A percentile compares a stretch with the other conserved stretches of the same genome.
Evolutionary conservation across 2,888 invertebrate species (phyloP).

Genomic region (Masnerella sp.): DNA sequence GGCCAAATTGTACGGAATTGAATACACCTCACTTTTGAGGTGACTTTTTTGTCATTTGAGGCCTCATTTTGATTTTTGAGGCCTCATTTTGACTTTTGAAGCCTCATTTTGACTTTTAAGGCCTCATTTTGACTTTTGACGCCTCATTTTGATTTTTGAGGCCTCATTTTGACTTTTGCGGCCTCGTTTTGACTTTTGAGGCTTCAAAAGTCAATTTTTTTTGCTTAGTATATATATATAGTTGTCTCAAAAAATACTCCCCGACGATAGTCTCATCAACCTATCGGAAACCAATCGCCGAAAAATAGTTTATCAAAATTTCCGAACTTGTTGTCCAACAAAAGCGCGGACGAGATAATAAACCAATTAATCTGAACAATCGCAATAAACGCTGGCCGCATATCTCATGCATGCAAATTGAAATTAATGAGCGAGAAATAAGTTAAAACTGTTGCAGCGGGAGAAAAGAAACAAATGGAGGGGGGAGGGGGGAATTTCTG

Average conservation of each 20-base stretch:
- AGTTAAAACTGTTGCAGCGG: constrained; percentile 46
- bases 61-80: no score
- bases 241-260: neutral
- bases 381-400: constrained; percentile 47
- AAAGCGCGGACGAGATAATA: constrained; percentile 41
- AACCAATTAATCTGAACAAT: constrained; percentile 54
- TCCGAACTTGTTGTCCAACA: constrained; percentile 36
- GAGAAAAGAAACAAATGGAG: constrained; percentile 12
- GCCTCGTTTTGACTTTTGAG: no score
- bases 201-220: no score
- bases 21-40: no score
- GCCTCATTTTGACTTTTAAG: no score
- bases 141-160: no score
- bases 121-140: no score
- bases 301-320: constrained; percentile 28
- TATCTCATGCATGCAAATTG: constrained; percentile 57
- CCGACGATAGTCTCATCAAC: neutral
- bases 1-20: no score
- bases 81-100: no score
- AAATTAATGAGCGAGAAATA: constrained; percentile 58
- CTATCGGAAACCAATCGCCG: neutral
- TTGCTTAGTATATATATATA: no score
- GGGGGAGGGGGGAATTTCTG: neutral
- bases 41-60: no score
- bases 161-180: no score